These are phyloP conservation scores for Leptopilina syphax DNA, from an alignment of 2,888 invertebrate species.

Conservation along the genomic window DNA sequence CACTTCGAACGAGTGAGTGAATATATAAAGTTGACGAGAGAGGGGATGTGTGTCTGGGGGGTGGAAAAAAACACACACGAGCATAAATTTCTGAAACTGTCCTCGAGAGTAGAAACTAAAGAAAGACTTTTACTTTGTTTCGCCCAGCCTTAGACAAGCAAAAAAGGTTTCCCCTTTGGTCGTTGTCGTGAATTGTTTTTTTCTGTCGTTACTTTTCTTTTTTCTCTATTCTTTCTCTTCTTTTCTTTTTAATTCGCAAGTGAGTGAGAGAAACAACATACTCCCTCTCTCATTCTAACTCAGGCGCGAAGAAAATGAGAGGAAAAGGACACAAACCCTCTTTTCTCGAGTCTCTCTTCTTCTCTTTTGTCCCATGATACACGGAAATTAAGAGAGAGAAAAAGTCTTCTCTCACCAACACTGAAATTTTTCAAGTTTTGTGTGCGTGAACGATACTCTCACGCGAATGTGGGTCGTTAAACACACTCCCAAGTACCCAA, in stretches of 20 bases:
- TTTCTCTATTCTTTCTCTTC: too few relatives aligned
- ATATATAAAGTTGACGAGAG: too few relatives aligned
- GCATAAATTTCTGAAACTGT: conserved; percentile 25
- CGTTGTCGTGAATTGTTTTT: conserved; percentile 18
- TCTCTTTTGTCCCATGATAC: conserved; percentile 61
- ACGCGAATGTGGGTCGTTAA: conserved; percentile 47
- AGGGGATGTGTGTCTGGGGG: too few relatives aligned
- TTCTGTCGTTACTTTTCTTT: too few relatives aligned
- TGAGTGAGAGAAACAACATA: too few relatives aligned
- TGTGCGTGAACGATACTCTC: conserved; percentile 48
- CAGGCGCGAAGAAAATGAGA: neutral
- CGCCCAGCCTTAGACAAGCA: conserved; percentile 18
- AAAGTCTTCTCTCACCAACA: conserved; percentile 45
- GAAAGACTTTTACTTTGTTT: conserved; percentile 35
- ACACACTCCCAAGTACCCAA: conserved; percentile 46
- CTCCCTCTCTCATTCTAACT: too few relatives aligned
- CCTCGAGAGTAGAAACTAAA: conserved; percentile 31
- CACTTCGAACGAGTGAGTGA: too few relatives aligned
- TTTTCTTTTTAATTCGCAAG: neutral
- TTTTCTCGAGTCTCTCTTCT: conserved; percentile 64
- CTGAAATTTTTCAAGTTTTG: conserved; percentile 19
- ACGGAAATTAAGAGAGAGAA: conserved; percentile 70
- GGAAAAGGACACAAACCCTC: conserved; percentile 44
- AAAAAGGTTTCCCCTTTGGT: neutral
- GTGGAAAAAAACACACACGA: neutral